Conservation (phyloP, 2,113 vertebrate genomes). For the Herpailurus yagouaroundi region DNA sequence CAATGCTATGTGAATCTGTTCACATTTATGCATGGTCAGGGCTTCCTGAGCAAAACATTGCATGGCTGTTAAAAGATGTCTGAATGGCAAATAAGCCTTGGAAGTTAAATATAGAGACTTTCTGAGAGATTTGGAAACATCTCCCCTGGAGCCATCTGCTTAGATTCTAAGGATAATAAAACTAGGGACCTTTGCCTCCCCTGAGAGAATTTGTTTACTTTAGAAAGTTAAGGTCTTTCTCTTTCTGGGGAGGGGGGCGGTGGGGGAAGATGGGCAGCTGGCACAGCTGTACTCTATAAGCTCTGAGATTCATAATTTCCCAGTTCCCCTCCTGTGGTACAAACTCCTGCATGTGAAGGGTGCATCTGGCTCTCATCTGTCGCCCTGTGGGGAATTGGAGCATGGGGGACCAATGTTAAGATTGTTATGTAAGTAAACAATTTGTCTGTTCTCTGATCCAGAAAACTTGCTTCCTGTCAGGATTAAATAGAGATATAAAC, state of each 20-base stretch:
- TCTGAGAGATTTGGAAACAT: background rate
- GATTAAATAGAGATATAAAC: background rate
- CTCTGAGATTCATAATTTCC: background rate
- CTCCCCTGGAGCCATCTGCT: background rate
- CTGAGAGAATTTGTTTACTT: slow-evolving; percentile 19
- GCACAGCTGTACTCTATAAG: background rate
- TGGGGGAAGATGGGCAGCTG: background rate
- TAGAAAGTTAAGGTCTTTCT: background rate
- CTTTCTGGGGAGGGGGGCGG: background rate
- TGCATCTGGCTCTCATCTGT: background rate
- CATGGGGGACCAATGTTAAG: background rate
- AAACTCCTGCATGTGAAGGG: background rate
- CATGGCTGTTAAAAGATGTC: background rate
- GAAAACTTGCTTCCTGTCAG: slow-evolving; percentile 16
- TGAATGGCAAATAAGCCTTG: background rate
- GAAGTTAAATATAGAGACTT: background rate
- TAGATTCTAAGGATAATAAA: slow-evolving; percentile 22
- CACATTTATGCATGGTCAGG: background rate
- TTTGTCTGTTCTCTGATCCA: slow-evolving; percentile 8
- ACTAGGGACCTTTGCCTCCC: background rate
- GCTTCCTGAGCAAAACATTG: background rate
- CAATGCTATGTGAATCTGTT: background rate
- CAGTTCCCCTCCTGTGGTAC: background rate
- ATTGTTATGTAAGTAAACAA: background rate
- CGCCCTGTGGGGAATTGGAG: fast-evolving